Base-by-base conservation (phyloP, 1,140 invertebrate species). In the Drosophila sulfurigaster region DNA sequence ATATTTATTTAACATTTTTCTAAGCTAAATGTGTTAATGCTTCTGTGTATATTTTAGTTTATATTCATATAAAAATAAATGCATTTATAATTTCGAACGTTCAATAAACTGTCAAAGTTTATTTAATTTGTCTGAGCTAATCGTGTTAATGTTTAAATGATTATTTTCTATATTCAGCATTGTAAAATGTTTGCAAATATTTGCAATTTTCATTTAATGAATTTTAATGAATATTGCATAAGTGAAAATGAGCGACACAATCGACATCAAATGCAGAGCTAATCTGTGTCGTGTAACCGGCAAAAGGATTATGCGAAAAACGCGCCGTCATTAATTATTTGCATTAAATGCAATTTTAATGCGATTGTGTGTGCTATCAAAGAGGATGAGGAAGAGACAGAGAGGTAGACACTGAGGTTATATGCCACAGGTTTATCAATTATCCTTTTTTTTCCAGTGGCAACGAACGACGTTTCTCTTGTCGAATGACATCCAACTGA, bases 191-290 rank as follows among this genome's bases (percentile, higher is more conserved):
- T 54, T 51, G 5, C 5, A 46, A 65, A 62, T 52, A 57, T 30
- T 16, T 58, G 8, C 7, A n/a, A 28, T 46, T 54, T 20, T 15
- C 10, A 43, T 74, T 15, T 67, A 80, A 73, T 66, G 54, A 54
- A 70, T 77, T 80, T 83, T 72, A 83, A 83, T 79, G 79, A 72
- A 76, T 35, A 25, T 57, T 76, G 10, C 49, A 52, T 35, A 52
- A 60, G 5, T 32, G 13, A 43, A 5, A 30, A 7, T 38, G 4
- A 13, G 25, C 2, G 20, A 25, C 20, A 5, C 25, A 30, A 35
- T 5, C n/a, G 35, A 28, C n/a, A 16, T 4, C 10, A 11, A 38
- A 28, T 10, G 43, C 20, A 45, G 49, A 63, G 30, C 59, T 70
- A 70, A 70, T 54, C 67, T 70, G 13, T 63, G 48, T 43, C 41